Conservation (phyloP, 2,113 vertebrate genomes). For the Carettochelys insculpta region DNA sequence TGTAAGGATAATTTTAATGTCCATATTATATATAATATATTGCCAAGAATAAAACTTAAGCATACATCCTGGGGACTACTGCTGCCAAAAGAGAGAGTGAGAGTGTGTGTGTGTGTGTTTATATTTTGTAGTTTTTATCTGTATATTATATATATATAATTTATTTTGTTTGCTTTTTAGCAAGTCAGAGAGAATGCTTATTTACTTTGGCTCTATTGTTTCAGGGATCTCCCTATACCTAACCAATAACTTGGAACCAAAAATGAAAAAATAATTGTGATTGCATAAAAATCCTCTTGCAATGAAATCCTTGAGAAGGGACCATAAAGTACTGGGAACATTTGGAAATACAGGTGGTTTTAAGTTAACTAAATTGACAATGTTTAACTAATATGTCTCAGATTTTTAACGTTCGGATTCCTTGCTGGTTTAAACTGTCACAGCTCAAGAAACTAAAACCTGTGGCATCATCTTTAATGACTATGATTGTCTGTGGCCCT, state of each 20-base stretch:
- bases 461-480: neutral
- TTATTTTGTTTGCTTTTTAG: too few species aligned
- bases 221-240: neutral
- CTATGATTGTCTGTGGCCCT: neutral
- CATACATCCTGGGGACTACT: too few species aligned
- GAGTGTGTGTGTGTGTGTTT: too few species aligned
- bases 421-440: neutral
- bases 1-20: neutral
- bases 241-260: conserved; percentile 36
- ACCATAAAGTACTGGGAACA: neutral
- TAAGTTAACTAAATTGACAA: neutral
- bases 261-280: conserved; percentile 46
- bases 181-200: neutral
- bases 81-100: too few species aligned
- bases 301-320: conserved; percentile 19
- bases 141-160: too few species aligned
- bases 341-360: neutral
- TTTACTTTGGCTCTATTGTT: neutral
- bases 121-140: too few species aligned
- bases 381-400: neutral
- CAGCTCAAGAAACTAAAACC: neutral
- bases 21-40: too few species aligned
- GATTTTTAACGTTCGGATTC: neutral
- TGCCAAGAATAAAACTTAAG: too few species aligned
- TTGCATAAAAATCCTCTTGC: neutral